These are phyloP conservation scores for Rattus norvegicus DNA, from an alignment of 2,113 vertebrate species.

Conservation along the genomic window GRCr8 NC_086026.1:27500001-27500500, in stretches of 20 bases:
- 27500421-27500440: not conserved
- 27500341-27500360: too few relatives aligned
- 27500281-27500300: too few relatives aligned
- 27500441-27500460: not conserved
- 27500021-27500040: not conserved
- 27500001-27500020: not conserved
- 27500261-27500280: too few relatives aligned
- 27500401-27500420: not conserved
- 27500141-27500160: not conserved
- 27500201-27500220: too few relatives aligned
- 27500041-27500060: not conserved
- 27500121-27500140: not conserved
- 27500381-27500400: too few relatives aligned
- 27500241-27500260: too few relatives aligned
- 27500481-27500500: not conserved
- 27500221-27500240: too few relatives aligned
- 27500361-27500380: too few relatives aligned
- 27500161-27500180: not conserved
- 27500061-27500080: not conserved
- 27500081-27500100: not conserved
- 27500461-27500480: not conserved
- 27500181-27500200: too few relatives aligned
- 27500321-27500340: too few relatives aligned
- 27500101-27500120: not conserved
- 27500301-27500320: too few relatives aligned